Evolutionary conservation across 2,888 invertebrate genomes (phyloP).

Genomic region (Germaria angustata): DNA sequence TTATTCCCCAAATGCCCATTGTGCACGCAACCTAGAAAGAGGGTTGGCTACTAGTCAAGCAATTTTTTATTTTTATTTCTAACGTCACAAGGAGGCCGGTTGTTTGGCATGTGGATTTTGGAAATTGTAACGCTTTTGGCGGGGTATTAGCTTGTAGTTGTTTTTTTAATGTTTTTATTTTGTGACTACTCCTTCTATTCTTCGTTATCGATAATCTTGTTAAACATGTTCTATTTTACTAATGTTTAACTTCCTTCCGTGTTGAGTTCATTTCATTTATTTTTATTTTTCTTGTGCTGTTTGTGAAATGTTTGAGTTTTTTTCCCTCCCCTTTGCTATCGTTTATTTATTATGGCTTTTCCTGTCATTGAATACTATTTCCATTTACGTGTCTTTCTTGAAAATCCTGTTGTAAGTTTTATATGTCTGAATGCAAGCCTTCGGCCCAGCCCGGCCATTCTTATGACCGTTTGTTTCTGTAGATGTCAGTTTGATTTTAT

Average conservation of each 20-base stretch:
- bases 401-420: slow-evolving; percentile 43
- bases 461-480: slow-evolving; percentile 21
- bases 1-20: slow-evolving; percentile 64
- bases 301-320: slow-evolving; percentile 12
- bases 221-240: slow-evolving; percentile 61
- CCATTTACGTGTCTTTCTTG: slow-evolving; percentile 49
- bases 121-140: slow-evolving; percentile 51
- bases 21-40: slow-evolving; percentile 49
- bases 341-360: slow-evolving; percentile 55
- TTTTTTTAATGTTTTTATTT: slow-evolving; percentile 4
- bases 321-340: slow-evolving; percentile 40
- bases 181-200: not conserved
- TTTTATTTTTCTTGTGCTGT: slow-evolving; percentile 2
- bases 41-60: not conserved
- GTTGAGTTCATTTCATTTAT: slow-evolving; percentile 20
- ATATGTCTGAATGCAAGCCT: slow-evolving; percentile 35
- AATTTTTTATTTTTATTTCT: slow-evolving; percentile 2
- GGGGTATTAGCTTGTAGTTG: slow-evolving; percentile 46
- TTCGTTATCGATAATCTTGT: slow-evolving; percentile 62
- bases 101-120: slow-evolving; percentile 33
- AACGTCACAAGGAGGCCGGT: slow-evolving; percentile 13
- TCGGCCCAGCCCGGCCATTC: slow-evolving; percentile 15
- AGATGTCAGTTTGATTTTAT: slow-evolving; percentile 27
- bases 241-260: slow-evolving; percentile 64
- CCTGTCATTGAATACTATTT: slow-evolving; percentile 63